Evolutionary conservation across 2,888 invertebrate species (phyloP).

Genomic region (Ommatoiulus sabulosus): DNA sequence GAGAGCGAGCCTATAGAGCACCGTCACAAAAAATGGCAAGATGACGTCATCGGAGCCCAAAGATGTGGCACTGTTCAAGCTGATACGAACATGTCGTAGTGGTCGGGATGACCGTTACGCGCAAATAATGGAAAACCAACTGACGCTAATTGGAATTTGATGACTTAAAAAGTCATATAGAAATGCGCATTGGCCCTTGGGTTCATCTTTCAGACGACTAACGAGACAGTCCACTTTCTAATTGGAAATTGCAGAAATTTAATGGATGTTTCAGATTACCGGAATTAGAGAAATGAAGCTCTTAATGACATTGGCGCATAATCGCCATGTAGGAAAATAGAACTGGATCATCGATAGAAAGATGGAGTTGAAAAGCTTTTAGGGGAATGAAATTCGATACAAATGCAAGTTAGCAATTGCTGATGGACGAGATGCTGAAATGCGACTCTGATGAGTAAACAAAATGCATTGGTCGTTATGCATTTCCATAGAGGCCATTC

Average conservation of each 20-base stretch:
- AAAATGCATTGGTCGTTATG: neutral
- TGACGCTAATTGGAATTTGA: neutral
- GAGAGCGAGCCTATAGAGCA: neutral
- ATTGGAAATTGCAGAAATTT: neutral
- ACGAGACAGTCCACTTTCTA: neutral
- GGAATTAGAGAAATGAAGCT: slow-evolving; percentile 4
- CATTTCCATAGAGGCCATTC: neutral
- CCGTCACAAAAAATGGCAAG: neutral
- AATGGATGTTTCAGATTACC: slow-evolving; percentile 39
- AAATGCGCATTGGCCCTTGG: neutral
- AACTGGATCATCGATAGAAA: neutral
- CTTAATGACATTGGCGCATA: slow-evolving; percentile 13
- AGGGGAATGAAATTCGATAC: slow-evolving; percentile 30
- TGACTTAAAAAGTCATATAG: neutral
- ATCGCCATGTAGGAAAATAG: neutral
- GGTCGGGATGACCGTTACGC: neutral
- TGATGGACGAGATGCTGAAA: slow-evolving; percentile 5
- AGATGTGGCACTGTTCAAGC: neutral
- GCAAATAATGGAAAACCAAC: neutral
- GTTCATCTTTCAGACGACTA: neutral
- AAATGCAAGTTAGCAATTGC: neutral
- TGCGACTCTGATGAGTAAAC: neutral
- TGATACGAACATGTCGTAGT: neutral
- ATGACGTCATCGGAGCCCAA: neutral
- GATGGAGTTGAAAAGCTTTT: neutral